These are phyloP conservation scores for Brachyalestes nurse DNA, from an alignment of 2,797 vertebrate genomes.

Conservation along the genomic window DNA sequence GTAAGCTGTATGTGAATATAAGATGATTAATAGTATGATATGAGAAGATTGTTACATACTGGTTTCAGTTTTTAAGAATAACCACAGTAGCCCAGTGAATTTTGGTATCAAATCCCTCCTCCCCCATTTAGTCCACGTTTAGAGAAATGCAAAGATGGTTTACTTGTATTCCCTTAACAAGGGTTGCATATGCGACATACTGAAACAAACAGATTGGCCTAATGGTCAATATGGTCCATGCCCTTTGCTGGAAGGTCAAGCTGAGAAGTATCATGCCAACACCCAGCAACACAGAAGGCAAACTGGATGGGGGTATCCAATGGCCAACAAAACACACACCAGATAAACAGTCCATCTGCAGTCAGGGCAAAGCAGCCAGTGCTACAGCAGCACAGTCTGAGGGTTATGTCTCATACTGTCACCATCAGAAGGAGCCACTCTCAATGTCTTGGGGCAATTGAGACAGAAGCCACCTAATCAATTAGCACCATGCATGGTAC, in stretches of 20 bases:
- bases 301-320: neutral
- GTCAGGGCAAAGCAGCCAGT: neutral
- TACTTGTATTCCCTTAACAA: neutral
- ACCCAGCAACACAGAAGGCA: conserved; percentile 11
- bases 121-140: neutral
- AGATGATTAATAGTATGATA: neutral
- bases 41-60: neutral
- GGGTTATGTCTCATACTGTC: neutral
- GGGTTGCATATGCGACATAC: neutral
- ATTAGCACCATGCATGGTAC: neutral
- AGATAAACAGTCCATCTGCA: neutral
- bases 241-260: conserved; percentile 7
- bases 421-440: neutral
- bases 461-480: neutral
- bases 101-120: neutral
- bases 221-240: neutral
- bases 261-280: neutral
- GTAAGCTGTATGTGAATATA: too few relatives aligned
- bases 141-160: neutral
- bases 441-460: neutral
- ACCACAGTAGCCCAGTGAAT: too few relatives aligned
- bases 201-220: neutral
- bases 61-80: neutral
- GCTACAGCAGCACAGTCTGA: neutral
- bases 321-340: neutral